Evolutionary conservation across 1,140 invertebrate species (phyloP), one percentile per base, ranked within the genome.

Genomic region (Diabrotica virgifera): DNA sequence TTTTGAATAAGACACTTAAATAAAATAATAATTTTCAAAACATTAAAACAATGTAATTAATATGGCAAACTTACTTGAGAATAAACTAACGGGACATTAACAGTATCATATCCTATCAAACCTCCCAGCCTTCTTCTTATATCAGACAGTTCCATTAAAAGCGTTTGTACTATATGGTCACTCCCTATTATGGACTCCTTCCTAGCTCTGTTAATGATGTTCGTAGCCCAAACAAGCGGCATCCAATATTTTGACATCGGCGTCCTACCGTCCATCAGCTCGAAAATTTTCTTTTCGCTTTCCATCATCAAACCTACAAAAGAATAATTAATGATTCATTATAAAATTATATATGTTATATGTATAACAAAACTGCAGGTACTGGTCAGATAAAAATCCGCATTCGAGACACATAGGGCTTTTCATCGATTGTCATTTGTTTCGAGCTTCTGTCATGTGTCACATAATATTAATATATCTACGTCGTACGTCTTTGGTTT

Each of bases 71-170:
- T 82, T 77, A 96, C 96, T 91, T 99, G 96, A 60, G 96, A 98
- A 80, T 99, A 99, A 63, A 98, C 96, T 36, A 98, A 86, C 52
- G 97, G 97, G 66, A 98, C 95, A 77, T 93, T 96, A 71, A 98
- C 95, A 74, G 95, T 98, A 82, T 99, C 97, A 79, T 97, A 99
- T 57, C 91, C 91, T 70, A 93, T 94, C 5, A 94, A 82, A 56
- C 89, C 88, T 63, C 91, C 91, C 64, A 94, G 80, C 72, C 90
- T 82, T 75, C 88, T 83, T 72, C 92, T 82, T 67, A 94, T 93
- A 72, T 94, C 91, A 5, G 91, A 93, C 37, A 94, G 81, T 76
- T 94, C 92, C 51, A 88, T 86, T 55, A 94, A 80, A 57, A 94
- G 85, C 3, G 91, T 93, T 79, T 94, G 92, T 0, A 94, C 91